Evolutionary conservation across 2,888 invertebrate species (phyloP).

Genomic region (Dichetophora obliterata): DNA sequence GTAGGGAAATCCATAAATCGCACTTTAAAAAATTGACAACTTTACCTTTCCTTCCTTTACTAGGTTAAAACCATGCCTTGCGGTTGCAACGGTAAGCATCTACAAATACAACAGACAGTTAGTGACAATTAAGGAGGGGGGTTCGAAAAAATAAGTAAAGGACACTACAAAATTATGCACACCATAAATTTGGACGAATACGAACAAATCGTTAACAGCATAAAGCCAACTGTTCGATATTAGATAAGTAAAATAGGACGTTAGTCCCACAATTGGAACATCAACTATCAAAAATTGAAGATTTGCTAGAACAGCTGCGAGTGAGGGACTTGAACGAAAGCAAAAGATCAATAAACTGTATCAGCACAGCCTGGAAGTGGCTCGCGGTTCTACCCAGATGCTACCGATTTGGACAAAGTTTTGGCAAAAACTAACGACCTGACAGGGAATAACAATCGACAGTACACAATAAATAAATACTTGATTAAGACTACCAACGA

Average conservation of each 20-base stretch:
- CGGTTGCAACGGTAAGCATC: constrained; percentile 26
- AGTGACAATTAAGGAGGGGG: constrained; percentile 36
- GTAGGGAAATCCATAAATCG: constrained; percentile 14
- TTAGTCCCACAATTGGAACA: constrained; percentile 36
- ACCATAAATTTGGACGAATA: constrained; percentile 45
- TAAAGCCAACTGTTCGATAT: background rate
- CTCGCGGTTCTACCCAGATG: no score
- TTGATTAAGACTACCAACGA: constrained; percentile 22
- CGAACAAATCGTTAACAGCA: constrained; percentile 16
- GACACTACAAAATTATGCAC: constrained; percentile 48
- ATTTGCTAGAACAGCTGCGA: constrained; percentile 36
- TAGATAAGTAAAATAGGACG: constrained; percentile 10
- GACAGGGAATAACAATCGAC: constrained; percentile 14
- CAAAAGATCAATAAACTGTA: no score
- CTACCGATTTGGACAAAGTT: constrained; percentile 9
- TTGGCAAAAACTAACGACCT: constrained; percentile 2
- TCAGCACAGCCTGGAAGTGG: no score
- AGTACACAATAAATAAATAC: constrained; percentile 22
- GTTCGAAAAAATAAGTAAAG: constrained; percentile 39
- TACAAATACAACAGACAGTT: constrained; percentile 43
- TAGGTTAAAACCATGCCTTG: constrained; percentile 19
- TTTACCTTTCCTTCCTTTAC: background rate
- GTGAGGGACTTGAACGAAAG: constrained; percentile 10
- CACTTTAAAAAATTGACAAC: constrained; percentile 17
- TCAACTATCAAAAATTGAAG: constrained; percentile 36